These are phyloP conservation scores for Monoplex corrugatus DNA, from an alignment of 2,888 invertebrate species.

Conservation along the genomic window DNA sequence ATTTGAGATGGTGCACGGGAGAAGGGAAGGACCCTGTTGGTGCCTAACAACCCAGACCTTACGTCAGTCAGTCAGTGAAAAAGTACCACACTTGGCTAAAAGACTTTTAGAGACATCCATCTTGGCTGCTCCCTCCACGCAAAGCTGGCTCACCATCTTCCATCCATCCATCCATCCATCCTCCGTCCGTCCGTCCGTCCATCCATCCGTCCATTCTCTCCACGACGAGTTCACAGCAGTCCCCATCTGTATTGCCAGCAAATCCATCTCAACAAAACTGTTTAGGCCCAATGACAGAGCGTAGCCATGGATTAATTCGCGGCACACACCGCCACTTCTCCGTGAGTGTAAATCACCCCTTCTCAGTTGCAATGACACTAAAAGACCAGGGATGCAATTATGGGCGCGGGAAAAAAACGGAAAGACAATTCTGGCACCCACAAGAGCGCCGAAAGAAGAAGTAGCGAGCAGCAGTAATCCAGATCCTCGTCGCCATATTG, in stretches of 20 bases:
- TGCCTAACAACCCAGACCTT: too few species aligned
- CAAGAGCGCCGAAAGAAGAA: slow-evolving; percentile 12
- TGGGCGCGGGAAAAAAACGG: slow-evolving; percentile 38
- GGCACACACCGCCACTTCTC: slow-evolving; percentile 32
- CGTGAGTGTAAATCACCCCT: slow-evolving; percentile 36
- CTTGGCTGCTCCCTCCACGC: not conserved
- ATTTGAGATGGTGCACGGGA: too few species aligned
- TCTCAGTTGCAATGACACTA: slow-evolving; percentile 42
- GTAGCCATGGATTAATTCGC: slow-evolving; percentile 40
- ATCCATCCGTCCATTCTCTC: not conserved
- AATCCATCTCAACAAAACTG: slow-evolving; percentile 38
- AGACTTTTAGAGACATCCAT: not conserved
- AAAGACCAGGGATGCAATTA: slow-evolving; percentile 47
- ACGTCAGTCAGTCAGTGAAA: too few species aligned
- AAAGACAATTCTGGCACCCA: slow-evolving; percentile 36
- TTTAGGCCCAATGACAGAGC: slow-evolving; percentile 23
- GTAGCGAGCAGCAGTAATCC: slow-evolving; percentile 23
- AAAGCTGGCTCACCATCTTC: too few species aligned
- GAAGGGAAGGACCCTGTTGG: too few species aligned
- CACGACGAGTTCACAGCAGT: not conserved
- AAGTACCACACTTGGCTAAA: too few species aligned
- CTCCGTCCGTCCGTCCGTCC: not conserved
- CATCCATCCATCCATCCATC: not conserved
- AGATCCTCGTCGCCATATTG: slow-evolving; percentile 47
- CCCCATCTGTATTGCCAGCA: slow-evolving; percentile 22